Percentiles rank a stretch among this genome's conserved stretches.
Evolutionary conservation across 2,888 invertebrate species (phyloP).

Genomic region (Acanthosepion pharaonis): DNA sequence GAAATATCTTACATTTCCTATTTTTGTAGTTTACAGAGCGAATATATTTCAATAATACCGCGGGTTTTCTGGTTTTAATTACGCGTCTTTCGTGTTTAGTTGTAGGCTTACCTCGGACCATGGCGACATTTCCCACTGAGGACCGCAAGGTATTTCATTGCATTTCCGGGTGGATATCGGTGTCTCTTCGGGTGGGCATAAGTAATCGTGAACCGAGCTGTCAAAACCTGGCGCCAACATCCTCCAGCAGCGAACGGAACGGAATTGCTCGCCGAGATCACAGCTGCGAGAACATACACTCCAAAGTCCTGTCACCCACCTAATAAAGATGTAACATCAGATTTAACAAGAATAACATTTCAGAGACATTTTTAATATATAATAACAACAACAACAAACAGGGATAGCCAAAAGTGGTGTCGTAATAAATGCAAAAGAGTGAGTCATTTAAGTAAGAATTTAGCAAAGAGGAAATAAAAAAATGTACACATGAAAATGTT

Average conservation of each 20-base stretch:
- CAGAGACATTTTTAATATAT: no score
- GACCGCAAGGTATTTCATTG: conserved; percentile 37
- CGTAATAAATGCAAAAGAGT: no score
- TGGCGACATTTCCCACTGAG: conserved; percentile 44
- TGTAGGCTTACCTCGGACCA: neutral
- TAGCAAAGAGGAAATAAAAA: no score
- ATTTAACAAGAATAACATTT: neutral
- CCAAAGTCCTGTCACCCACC: conserved; percentile 44
- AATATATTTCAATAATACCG: neutral
- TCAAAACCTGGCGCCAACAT: conserved; percentile 44
- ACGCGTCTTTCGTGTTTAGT: neutral
- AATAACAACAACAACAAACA: no score
- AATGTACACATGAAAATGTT: no score
- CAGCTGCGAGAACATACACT: conserved; percentile 43
- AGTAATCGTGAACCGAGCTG: conserved; percentile 41
- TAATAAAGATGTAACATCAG: neutral
- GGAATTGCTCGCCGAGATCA: conserved; percentile 40
- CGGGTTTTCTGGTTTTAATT: neutral
- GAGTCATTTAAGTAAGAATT: no score
- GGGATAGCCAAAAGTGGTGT: no score
- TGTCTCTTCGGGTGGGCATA: neutral
- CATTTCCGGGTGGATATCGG: conserved; percentile 37
- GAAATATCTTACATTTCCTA: no score
- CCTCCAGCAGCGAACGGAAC: conserved; percentile 40
- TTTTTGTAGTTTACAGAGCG: neutral